Percentiles rank a stretch among this genome's conserved stretches.
phyloP scores from a whole-genome alignment of 2,797 vertebrate genomes.

The Buphagus erythrorhynchus region DNA sequence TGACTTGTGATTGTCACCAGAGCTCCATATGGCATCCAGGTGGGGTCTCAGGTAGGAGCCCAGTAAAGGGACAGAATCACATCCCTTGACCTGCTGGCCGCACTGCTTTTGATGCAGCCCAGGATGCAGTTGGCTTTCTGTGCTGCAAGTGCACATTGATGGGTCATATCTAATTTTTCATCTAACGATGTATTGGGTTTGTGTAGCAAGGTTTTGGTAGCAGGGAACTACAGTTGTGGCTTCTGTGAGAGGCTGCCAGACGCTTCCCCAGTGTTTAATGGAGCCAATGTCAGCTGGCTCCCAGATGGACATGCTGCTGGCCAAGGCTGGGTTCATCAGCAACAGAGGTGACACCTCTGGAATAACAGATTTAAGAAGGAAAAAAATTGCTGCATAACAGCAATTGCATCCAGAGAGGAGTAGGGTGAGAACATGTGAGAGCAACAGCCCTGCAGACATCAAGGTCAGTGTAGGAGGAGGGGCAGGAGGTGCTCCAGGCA shows the following conservation, averaged over 20 bases:
- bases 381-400: background rate
- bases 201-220: too few relatives aligned
- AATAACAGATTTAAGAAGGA: background rate
- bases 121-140: background rate
- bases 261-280: background rate
- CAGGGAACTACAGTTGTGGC: background rate
- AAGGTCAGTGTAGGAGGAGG: background rate
- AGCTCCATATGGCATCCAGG: background rate
- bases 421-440: background rate
- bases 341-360: background rate
- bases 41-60: background rate
- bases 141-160: background rate
- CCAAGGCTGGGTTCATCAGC: background rate
- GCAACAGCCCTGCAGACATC: background rate
- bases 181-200: background rate
- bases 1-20: background rate
- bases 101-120: background rate
- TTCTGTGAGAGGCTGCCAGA: background rate
- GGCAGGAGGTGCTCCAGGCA: background rate
- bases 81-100: background rate
- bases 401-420: background rate
- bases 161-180: background rate
- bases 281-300: background rate
- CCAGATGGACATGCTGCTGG: accelerated
- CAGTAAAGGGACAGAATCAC: background rate